Evolutionary conservation across 2,888 invertebrate species (phyloP), one percentile per base, ranked within the genome.

Genomic region (Dusona sp.): DNA sequence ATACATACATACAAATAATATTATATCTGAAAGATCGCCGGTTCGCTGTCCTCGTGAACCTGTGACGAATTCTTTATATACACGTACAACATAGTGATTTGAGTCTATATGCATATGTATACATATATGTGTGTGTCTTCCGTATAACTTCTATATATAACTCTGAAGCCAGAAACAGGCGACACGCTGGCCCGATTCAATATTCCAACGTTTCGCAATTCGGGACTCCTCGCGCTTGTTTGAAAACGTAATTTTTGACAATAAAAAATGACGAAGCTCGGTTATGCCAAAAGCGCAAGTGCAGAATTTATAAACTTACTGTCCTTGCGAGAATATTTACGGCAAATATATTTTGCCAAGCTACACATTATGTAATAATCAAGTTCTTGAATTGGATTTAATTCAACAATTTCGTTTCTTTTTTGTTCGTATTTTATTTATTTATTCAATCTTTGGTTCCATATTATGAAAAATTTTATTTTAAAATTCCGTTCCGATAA

Each of bases 151-250:
- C 86, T 87, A 90, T 89, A 89, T 88, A 89, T 90, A 91, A 88
- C 79, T 87, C 86, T 83, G 77, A 78, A 80, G 82, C 79, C 80
- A 79, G 87, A 90, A 90, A 90, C 85, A 85, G 86, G 83, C 65
- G 72, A 75, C 87, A 86, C 85, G 88, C 88, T 89, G 86, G 89
- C 89, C 89, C 89, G 88, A 79, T 87, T 89, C 85, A 73, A 78
- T 88, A 90, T 88, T 84, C 77, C 85, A 48, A 85, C 48, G 74
- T 85, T 72, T 86, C 67, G 83, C 70, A 83, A 83, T 67, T 73
- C 51, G 13, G 48, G 51, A 79, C 54, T 79, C 48, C 57, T 42
- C 36, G 51, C 29, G 19, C 42, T 38, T 78, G 51, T 77, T 33
- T 65, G 19, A 11, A 11, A 65, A 13, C 11, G 22, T 36, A 11